Base-by-base conservation (phyloP, 2,113 vertebrate species). In the Pseudopodoces humilis region DNA sequence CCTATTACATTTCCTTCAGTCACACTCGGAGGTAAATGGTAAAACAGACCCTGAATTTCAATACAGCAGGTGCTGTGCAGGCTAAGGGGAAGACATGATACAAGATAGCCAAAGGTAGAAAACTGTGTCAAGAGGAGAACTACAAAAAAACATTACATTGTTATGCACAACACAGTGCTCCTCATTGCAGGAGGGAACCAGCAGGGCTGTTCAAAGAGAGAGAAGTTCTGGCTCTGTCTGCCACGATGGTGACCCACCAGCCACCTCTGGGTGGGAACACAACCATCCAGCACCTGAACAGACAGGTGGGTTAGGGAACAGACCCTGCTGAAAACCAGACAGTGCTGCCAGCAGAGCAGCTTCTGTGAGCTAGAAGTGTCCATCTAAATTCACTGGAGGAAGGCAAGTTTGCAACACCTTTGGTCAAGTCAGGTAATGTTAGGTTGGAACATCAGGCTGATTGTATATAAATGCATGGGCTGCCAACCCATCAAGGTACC, bases 171-270 rank as follows among this genome's bases (percentile, higher is more conserved):
- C 46, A 25, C 10, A 10, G 7, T 21, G 30, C 33, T 83, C 17
- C 85, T 74, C 53, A 11, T 18, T 50, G 30, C 85, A 47, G 18
- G n/a, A 27, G 33, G 81, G 27, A 62, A 55, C 25, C 35, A 68
- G 30, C 27, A 27, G 10, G 30, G 41, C 49, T 22, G 9, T 9
- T 64, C 41, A 44, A 83, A 69, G 25, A 39, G 5, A 62, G 14
- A 39, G 39, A 50, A 67, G 35, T 46, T 84, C 44, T 84, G 60
- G 31, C 55, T 72, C 60, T 53, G 22, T 20, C 69, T 6, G 2
- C 3, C 15, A 5, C 4, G 1, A 0, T 11, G 22, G 24, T 59
- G 70, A 41, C 3, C 1, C 17, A 85, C 41, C 49, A 58, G 20
- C 9, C 71, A 68, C 7, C 27, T 47, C 70, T 30, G 22, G 7